Conservation (phyloP, 2,113 vertebrate genomes). For the Baryphthengus martii region DNA sequence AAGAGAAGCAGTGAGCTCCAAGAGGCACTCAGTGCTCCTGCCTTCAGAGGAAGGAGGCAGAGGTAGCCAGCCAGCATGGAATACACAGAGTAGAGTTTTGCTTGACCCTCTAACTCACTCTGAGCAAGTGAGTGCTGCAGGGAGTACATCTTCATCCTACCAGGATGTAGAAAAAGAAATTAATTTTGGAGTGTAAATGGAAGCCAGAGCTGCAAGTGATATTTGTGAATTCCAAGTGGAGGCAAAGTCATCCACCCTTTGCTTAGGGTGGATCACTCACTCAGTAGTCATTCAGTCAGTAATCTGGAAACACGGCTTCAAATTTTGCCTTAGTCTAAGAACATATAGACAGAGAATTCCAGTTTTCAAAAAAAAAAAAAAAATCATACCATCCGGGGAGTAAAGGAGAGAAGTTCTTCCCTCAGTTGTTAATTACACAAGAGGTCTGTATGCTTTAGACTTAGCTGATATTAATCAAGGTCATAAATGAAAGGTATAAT, state of each 20-base stretch:
- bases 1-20: background rate
- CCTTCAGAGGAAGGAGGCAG: background rate
- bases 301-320: background rate
- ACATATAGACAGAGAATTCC: background rate
- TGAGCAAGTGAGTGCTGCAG: background rate
- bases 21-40: background rate
- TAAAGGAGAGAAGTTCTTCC: accelerated
- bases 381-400: background rate
- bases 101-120: background rate
- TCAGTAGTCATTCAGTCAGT: background rate
- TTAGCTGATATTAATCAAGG: background rate
- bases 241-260: background rate
- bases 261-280: background rate
- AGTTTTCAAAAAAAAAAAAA: conserved; percentile 47
- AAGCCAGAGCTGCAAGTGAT: background rate
- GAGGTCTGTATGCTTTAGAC: background rate
- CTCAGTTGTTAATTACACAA: background rate
- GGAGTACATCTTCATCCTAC: background rate
- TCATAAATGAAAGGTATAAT: background rate
- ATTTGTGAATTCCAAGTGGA: background rate
- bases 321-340: background rate
- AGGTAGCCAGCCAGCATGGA: background rate
- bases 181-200: background rate
- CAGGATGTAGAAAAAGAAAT: background rate
- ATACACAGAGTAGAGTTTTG: background rate